Percentiles rank a stretch among this genome's conserved stretches.
These are phyloP conservation scores for Falcaria lacertinaria DNA, from an alignment of 2,888 invertebrate genomes.

Conservation along the genomic window DNA sequence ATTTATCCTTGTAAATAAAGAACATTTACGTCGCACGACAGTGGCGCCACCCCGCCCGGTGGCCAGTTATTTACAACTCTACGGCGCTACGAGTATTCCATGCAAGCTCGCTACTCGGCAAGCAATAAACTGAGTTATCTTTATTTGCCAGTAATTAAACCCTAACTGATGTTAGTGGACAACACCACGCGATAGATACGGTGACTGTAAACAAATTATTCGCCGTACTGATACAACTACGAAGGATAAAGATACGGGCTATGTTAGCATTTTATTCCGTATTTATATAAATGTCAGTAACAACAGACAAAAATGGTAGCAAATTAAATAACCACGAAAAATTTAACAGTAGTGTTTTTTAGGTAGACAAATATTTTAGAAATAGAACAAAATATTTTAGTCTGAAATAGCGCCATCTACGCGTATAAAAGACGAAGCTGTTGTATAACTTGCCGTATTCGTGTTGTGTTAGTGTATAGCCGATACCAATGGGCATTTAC, in stretches of 20 bases:
- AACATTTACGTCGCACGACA: conserved; percentile 11
- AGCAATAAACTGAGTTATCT: background rate
- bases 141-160: background rate
- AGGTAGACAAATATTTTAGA: too few species aligned
- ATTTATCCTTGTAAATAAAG: too few species aligned
- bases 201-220: background rate
- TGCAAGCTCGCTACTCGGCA: conserved; percentile 3
- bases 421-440: conserved; percentile 9
- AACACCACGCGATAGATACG: conserved; percentile 1
- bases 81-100: conserved; percentile 14
- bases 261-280: too few species aligned
- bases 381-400: conserved; percentile 5
- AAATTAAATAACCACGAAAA: too few species aligned
- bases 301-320: too few species aligned
- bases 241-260: background rate
- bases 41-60: conserved; percentile 33
- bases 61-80: conserved; percentile 25
- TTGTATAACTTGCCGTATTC: conserved; percentile 8
- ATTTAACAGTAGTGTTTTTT: background rate
- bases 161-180: background rate
- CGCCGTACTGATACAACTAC: background rate
- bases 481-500: conserved; percentile 52
- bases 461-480: conserved; percentile 27
- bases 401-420: conserved; percentile 45
- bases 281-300: too few species aligned